Base-by-base conservation (phyloP, 2,113 vertebrate species). In the Polyodon spathula region DNA sequence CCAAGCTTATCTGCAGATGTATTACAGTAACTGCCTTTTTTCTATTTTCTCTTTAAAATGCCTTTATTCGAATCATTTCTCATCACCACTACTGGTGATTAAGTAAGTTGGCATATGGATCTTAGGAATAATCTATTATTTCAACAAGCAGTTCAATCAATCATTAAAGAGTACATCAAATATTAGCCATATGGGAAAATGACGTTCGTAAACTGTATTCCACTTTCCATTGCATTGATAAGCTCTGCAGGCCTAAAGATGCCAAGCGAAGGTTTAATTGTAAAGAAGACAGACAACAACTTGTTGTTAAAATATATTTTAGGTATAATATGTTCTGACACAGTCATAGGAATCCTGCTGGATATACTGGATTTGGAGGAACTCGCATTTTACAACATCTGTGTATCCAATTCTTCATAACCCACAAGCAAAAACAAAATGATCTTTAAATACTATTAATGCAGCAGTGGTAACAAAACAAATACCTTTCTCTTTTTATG, bases 221-320 rank as follows among this genome's bases (percentile, higher is more conserved):
- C 27, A 12, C 53, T 50, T 50, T 50, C 12, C 48, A 50, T 27
- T 27, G 27, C 27, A 27, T 27, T 27, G 3, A 27, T 27, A 27
- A 27, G 27, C 27, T 27, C 27, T 27, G 27, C 27, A 27, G 27
- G 27, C 27, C 27, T 27, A 27, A 27, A 27, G 3, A 27, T 27
- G 27, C 27, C 27, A 27, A 27, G 27, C 27, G 27, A 27, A 50
- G 5, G 10, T 14, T 6, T 44, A 3, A 44, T 9, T 53, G 6
- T 38, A 27, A 5, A 55, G 27, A 55, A 27, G 37, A 55, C 17
- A 55, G 16, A 55, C 53, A 55, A 55, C 6, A 38, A 17, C 17
- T 38, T 55, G 6, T 27, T 55, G 6, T 55, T 55, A 55, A 55
- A 55, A 55, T 55, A 55, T 55, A 55, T 38, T 55, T 16, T 55